Base-by-base conservation (phyloP, 1,140 invertebrate species). In the Branchinecta lynchi region DNA sequence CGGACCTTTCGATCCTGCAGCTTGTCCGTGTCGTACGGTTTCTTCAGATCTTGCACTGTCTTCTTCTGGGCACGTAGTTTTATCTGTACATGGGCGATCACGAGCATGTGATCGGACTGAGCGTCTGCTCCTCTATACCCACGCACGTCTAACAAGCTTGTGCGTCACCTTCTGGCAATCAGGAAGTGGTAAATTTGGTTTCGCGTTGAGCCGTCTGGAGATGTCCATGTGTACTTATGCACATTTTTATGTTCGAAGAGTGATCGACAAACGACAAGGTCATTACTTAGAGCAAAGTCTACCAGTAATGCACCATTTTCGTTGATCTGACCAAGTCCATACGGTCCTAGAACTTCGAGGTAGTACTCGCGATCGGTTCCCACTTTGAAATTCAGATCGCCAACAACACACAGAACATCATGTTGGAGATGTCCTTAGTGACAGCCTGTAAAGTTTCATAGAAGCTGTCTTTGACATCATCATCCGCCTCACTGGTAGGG, bases 401-500 rank as follows among this genome's bases (percentile, higher is more conserved):
- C 46, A 51, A 51, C 46, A 51, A 51, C 46, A 51, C 46, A 51
- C 46, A 51, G n/a, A 51, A 51, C 46, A 51, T 51, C 46, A 51
- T n/a, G 46, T 51, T 51, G 9, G 9, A 51, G 46, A 51, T 51
- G 46, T 51, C 46, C n/a, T 51, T 51, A n/a, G 46, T 51, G 46
- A 51, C 46, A 51, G 46, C 46, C 46, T 51, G 46, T 51, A 51
- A 51, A 51, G 46, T 51, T 51, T 51, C 46, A 51, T 51, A 51
- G 46, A 51, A 51, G 46, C n/a, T 51, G n/a, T n/a, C 46, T 51
- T 51, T 51, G 46, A 51, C 46, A 51, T 51, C 46, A 51, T 51
- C 46, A 51, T 51, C 46, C 46, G 46, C 46, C 46, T 51, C 46
- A 51, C n/a, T 51, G 46, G 46, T n/a, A 51, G 46, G 46, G n/a